Evolutionary conservation across 2,888 invertebrate species (phyloP), one percentile per base, ranked within the genome.

Genomic region (Phytoseiulus persimilis): DNA sequence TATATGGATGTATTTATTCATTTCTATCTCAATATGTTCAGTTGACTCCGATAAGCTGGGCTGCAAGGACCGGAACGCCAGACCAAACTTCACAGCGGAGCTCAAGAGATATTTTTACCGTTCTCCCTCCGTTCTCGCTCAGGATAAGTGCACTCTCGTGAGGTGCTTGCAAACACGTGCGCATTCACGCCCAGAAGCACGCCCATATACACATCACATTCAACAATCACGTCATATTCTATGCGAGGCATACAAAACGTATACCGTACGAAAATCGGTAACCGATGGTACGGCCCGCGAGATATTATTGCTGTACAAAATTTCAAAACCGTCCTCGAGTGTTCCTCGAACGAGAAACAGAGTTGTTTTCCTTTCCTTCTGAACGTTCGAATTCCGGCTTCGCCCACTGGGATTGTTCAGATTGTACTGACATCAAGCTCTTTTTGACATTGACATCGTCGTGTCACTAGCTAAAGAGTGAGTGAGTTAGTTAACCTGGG

Each of bases 341-440:
- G 28, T 65, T 14, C 23, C 65, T 65, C 65, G 65, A 65, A 23
- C 28, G 65, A 65, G 23, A 14, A 28, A 39, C 39, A 28, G 65
- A 65, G 23, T 65, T 65, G 14, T 65, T 28, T 65, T 65, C 18
- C 28, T 23, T 65, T 65, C 65, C 28, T 23, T 65, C 65, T 65
- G 65, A 65, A 65, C 65, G 9, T 2, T 28, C 18, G 18, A 65
- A 65, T 14, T 28, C 65, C 65, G 65, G 65, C 65, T 14, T 65
- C 18, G 5, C 65, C 65, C 28, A 23, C 87, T 6, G 87, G 32
- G 33, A 39, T 87, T n/a, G 87, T 33, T 45, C 87, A 32, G 87
- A 87, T 87, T 87, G 87, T 87, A 87, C 87, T 87, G 87, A 87
- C 33, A 87, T 87, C 87, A 87, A 87, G 87, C 87, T 87, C 87